phyloP scores from a whole-genome alignment of 2,797 vertebrate genomes.

The Gymnodraco acuticeps region DNA sequence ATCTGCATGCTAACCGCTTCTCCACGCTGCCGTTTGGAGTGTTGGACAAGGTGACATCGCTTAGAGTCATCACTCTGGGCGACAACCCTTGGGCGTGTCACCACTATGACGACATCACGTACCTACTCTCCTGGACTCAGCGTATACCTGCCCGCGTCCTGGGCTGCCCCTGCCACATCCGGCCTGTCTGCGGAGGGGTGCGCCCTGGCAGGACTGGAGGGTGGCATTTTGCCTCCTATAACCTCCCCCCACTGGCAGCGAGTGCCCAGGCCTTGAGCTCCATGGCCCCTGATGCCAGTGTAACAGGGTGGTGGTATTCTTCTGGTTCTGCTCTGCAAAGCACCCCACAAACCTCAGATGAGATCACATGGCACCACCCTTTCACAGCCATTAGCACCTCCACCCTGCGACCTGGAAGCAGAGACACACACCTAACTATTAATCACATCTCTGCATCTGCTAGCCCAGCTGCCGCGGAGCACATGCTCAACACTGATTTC shows the following conservation, averaged over 20 bases:
- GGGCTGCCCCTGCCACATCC: constrained; percentile 89
- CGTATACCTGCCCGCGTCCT: constrained; percentile 81
- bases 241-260: constrained; percentile 68
- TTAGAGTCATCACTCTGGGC: constrained; percentile 88
- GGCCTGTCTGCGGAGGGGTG: constrained; percentile 77
- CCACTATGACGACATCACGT: constrained; percentile 79
- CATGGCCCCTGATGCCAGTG: constrained; percentile 42
- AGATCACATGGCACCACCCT: constrained; percentile 23
- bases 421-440: constrained; percentile 33
- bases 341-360: constrained; percentile 36
- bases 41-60: constrained; percentile 85
- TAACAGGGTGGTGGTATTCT: constrained; percentile 63
- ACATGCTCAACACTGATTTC: constrained; percentile 35
- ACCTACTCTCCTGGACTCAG: constrained; percentile 90
- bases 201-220: constrained; percentile 62
- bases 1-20: constrained; percentile 95
- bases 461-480: constrained; percentile 22
- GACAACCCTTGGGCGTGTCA: constrained; percentile 95
- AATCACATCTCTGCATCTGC: constrained; percentile 34
- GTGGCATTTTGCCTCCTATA: constrained; percentile 81
- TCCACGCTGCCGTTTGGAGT: constrained; percentile 85
- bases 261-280: constrained; percentile 59
- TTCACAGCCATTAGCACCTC: constrained; percentile 43
- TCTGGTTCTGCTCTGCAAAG: constrained; percentile 56
- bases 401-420: constrained; percentile 26